Conservation (phyloP, 2,113 vertebrate genomes). For the Aptenodytes patagonicus region DNA sequence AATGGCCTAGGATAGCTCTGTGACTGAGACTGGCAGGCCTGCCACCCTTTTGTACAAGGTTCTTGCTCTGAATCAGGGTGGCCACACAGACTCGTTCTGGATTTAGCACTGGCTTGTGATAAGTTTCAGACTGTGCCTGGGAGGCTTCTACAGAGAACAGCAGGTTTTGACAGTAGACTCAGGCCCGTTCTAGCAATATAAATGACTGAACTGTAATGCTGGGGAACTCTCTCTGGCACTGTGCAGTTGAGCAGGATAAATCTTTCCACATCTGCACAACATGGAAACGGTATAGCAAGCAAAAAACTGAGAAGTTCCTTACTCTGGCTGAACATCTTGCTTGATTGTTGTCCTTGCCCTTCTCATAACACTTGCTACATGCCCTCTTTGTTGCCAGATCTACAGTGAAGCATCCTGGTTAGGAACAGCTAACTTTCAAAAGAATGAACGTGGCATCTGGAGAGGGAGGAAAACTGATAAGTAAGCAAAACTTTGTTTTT, state of each 20-base stretch:
- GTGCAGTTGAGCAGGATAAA: background rate
- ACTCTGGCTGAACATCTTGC: background rate
- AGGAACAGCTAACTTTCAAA: background rate
- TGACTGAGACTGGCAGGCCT: background rate
- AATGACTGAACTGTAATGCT: background rate
- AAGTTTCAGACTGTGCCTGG: background rate
- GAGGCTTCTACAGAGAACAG: background rate
- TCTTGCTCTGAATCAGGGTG: background rate
- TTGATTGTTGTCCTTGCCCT: background rate
- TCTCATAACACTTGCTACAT: background rate
- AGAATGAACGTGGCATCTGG: background rate
- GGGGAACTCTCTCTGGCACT: background rate
- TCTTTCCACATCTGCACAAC: background rate
- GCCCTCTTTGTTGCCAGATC: background rate
- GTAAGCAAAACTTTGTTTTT: background rate
- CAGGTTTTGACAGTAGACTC: background rate
- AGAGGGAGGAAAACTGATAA: background rate
- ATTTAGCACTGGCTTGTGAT: background rate
- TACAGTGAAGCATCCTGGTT: background rate
- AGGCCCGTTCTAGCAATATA: background rate
- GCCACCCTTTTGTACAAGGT: background rate
- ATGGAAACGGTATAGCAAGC: background rate
- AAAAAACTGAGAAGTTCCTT: background rate
- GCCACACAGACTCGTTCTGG: background rate
- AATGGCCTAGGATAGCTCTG: background rate